Evolutionary conservation across 92 coral and sea anemone genomes (phyloP).

Genomic region (Hydrozoanthus gracilis): DNA sequence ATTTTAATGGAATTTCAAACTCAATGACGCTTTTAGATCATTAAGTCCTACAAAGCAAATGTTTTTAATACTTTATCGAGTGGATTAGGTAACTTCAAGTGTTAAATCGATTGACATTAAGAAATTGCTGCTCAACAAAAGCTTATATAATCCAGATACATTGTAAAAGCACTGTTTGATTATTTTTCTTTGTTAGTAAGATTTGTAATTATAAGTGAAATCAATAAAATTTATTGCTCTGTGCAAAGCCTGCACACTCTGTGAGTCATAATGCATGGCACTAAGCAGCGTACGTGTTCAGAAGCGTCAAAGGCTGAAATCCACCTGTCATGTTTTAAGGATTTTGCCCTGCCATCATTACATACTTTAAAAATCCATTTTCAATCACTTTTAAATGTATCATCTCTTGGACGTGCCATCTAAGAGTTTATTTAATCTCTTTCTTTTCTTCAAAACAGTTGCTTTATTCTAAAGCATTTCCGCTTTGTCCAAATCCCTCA

Average conservation of each 20-base stretch:
- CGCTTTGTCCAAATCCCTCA: constrained; percentile 33
- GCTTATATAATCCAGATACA: constrained; percentile 24
- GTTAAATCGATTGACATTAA: constrained; percentile 18
- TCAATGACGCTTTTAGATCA: constrained; percentile 4
- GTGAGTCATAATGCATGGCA: neutral
- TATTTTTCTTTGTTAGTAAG: constrained; percentile 12
- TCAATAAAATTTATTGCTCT: neutral
- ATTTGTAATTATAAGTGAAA: constrained; percentile 25
- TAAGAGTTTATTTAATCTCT: constrained; percentile 4
- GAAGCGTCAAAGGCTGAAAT: neutral
- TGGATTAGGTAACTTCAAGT: constrained; percentile 41
- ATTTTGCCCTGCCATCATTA: neutral
- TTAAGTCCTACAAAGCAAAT: constrained; percentile 3
- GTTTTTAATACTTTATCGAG: constrained; percentile 38
- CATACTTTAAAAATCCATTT: constrained; percentile 23
- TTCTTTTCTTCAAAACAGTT: constrained; percentile 14
- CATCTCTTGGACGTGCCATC: constrained; percentile 23
- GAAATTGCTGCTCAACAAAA: neutral
- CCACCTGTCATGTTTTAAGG: constrained; percentile 2
- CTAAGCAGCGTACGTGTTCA: neutral
- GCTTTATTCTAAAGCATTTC: constrained; percentile 35
- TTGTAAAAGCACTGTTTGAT: constrained; percentile 35
- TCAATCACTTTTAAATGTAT: constrained; percentile 5
- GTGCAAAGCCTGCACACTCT: neutral
- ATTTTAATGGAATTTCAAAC: neutral